Percentiles rank a stretch among this genome's conserved stretches.
These are phyloP conservation scores for Accipiter virgatus DNA, from an alignment of 2,113 vertebrate species.

Conservation along the genomic window DNA sequence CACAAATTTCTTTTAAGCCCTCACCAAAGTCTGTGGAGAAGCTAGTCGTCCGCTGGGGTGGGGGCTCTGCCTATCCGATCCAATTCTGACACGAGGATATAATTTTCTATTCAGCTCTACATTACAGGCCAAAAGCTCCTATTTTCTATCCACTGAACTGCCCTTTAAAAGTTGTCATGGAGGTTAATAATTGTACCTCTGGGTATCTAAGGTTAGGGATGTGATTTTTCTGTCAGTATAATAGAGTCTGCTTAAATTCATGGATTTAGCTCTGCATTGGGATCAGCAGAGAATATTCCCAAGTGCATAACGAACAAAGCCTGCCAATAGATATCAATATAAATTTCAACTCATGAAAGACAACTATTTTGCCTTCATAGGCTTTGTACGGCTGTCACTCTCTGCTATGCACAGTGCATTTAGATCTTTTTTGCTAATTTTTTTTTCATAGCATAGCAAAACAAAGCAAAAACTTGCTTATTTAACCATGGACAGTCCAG, in stretches of 20 bases:
- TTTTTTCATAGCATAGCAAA: background rate
- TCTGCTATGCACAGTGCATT: background rate
- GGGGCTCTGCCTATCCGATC: background rate
- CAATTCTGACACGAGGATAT: background rate
- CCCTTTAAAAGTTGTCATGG: background rate
- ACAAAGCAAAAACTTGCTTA: background rate
- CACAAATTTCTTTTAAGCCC: background rate
- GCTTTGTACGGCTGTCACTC: background rate
- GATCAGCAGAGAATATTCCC: constrained; percentile 12
- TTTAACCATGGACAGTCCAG: background rate
- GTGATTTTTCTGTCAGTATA: constrained; percentile 10
- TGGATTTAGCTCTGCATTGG: background rate
- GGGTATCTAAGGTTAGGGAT: background rate
- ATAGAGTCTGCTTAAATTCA: background rate
- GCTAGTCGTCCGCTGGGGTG: background rate
- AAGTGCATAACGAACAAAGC: background rate
- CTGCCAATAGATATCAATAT: constrained; percentile 15
- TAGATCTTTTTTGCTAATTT: background rate
- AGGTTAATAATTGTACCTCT: constrained; percentile 30
- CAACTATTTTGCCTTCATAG: background rate
- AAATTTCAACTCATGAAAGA: constrained; percentile 3
- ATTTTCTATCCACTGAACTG: background rate
- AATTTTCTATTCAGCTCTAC: background rate
- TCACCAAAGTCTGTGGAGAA: background rate
- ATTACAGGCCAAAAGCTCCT: background rate